These are phyloP conservation scores for Eristalis arbustorum DNA, from an alignment of 2,888 invertebrate genomes.

Conservation along the genomic window DNA sequence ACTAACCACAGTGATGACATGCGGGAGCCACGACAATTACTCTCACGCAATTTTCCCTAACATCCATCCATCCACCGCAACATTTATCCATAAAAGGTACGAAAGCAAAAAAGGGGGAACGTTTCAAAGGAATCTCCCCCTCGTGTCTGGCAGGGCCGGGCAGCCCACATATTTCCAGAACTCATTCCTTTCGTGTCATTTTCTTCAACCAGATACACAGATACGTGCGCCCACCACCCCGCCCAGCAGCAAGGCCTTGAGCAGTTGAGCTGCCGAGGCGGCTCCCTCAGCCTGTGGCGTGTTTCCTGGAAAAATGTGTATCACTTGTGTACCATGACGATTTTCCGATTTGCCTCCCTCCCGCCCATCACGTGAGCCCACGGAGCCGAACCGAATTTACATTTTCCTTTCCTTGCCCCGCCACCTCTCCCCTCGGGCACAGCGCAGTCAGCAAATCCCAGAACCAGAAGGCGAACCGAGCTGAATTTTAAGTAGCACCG, in stretches of 20 bases:
- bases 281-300: slow-evolving; percentile 7
- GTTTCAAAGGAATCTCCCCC: slow-evolving; percentile 16
- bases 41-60: slow-evolving; percentile 49
- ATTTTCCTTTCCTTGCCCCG: slow-evolving; percentile 39
- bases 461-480: slow-evolving; percentile 7
- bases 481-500: slow-evolving; percentile 58
- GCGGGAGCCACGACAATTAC: slow-evolving; percentile 53
- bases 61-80: slow-evolving; percentile 12
- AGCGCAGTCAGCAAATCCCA: background rate
- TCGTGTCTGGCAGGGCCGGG: background rate
- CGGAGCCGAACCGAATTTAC: slow-evolving; percentile 41
- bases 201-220: slow-evolving; percentile 32
- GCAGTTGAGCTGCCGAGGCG: background rate
- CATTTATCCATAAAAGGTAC: slow-evolving; percentile 32
- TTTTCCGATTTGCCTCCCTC: slow-evolving; percentile 55
- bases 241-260: background rate
- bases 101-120: slow-evolving; percentile 23
- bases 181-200: slow-evolving; percentile 35
- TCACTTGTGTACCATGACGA: slow-evolving; percentile 67
- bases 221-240: background rate
- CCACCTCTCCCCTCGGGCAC: background rate
- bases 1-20: slow-evolving; percentile 33
- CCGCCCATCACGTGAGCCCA: slow-evolving; percentile 4
- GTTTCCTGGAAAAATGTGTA: slow-evolving; percentile 64
- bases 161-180: slow-evolving; percentile 56